These are phyloP conservation scores for Stictocephala bisonia DNA, from an alignment of 2,888 invertebrate species.

Conservation along the genomic window DNA sequence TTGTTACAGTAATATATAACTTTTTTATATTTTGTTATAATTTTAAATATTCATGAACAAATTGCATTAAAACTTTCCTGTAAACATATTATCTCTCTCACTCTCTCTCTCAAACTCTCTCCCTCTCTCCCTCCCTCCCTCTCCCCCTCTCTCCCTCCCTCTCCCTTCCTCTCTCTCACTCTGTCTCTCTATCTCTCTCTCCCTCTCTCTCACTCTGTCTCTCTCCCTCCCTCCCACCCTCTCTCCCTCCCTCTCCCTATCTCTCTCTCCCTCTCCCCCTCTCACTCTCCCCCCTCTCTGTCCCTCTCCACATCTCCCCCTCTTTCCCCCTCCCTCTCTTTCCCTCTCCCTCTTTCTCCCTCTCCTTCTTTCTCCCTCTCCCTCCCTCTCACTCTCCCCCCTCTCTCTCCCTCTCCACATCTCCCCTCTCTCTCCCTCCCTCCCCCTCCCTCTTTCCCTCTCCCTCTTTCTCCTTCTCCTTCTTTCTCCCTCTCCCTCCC, in stretches of 20 bases:
- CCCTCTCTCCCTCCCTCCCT: no score
- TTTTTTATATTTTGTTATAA: no score
- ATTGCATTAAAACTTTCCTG: no score
- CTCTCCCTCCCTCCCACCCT: no score
- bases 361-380: background rate
- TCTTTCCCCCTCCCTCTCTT: background rate
- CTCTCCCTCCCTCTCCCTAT: conserved; percentile 4
- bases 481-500: background rate
- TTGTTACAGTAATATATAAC: no score
- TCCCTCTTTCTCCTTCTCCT: background rate
- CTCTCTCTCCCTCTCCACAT: no score
- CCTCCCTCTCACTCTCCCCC: background rate
- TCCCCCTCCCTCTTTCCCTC: background rate
- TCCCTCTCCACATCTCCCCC: no score
- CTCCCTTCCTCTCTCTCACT: background rate
- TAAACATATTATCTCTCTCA: no score
- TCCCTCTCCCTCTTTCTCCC: background rate
- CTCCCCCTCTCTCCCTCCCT: no score
- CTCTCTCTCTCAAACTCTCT: no score
- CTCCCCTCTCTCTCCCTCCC: background rate
- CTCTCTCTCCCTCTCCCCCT: background rate
- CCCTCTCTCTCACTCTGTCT: background rate
- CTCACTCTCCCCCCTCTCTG: background rate
- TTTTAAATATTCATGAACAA: no score
- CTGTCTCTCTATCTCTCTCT: no score